These are phyloP conservation scores for Meliscaeva auricollis DNA, from an alignment of 2,888 invertebrate genomes.

Conservation along the genomic window DNA sequence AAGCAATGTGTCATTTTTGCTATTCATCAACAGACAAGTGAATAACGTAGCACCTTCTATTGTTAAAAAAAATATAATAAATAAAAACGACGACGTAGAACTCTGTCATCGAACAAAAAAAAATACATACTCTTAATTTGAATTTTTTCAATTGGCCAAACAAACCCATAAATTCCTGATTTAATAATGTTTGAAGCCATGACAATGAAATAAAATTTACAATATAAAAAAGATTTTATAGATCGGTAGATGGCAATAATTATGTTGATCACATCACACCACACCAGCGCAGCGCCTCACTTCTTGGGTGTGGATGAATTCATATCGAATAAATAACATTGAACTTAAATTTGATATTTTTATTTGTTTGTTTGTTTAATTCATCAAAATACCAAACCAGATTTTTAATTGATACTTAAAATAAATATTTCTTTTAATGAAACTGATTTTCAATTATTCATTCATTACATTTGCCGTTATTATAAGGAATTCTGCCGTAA, in stretches of 20 bases:
- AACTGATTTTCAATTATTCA: no score
- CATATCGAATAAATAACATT: neutral
- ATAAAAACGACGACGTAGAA: neutral
- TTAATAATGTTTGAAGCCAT: neutral
- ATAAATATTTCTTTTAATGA: no score
- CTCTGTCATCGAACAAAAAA: neutral
- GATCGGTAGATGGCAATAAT: slow-evolving; percentile 1
- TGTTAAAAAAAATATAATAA: neutral
- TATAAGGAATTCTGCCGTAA: no score
- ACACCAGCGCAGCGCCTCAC: neutral
- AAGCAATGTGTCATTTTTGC: slow-evolving; percentile 50
- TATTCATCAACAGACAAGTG: slow-evolving; percentile 29
- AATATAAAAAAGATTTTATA: slow-evolving; percentile 5
- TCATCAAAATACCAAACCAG: no score
- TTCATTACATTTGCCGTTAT: no score
- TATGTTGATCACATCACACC: slow-evolving; percentile 4
- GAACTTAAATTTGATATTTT: neutral
- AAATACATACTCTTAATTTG: neutral
- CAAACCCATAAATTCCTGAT: slow-evolving; percentile 22
- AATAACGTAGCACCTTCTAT: slow-evolving; percentile 5
- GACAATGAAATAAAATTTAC: neutral
- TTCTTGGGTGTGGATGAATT: slow-evolving; percentile 9
- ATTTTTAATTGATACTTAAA: no score
- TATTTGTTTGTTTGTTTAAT: neutral
- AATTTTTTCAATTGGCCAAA: slow-evolving; percentile 1